Evolutionary conservation across 2,113 vertebrate species (phyloP), one percentile per base, ranked within the genome.

Genomic region (Chaetorhynchus papuensis): DNA sequence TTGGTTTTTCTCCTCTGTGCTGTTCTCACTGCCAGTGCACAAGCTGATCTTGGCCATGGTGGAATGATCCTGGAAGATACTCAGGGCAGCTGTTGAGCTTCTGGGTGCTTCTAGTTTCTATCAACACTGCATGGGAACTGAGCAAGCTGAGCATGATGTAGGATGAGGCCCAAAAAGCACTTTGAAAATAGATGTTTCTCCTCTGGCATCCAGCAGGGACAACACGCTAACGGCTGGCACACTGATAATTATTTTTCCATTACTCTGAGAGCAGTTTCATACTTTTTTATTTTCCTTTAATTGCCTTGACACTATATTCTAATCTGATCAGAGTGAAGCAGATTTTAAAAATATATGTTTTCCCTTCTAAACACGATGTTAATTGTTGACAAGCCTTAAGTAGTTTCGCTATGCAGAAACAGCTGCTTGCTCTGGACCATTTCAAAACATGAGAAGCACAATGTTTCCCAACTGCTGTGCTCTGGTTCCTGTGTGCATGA

Each of bases 201-300:
- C 72, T 76, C 74, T 68, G 72, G 80, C 42, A 74, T 54, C 83
- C 83, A 84, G 72, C 83, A 87, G 83, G 72, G 69, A 78, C 27
- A 42, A 47, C 39, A 66, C 0, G 2, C 72, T 49, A 84, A 52
- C 0, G 1, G 72, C 59, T 74, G 89, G 68, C 49, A 45, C 56
- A 69, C 31, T 89, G 65, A 57, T 80, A 95, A 97, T 77, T 93
- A 94, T 91, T 96, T 94, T 89, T 93, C 89, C 89, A 91, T 96
- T 94, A 85, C 65, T 71, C 64, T 74, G 79, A 91, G 52, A 91
- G 61, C 69, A 91, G 70, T 75, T 90, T 89, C 78, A 91, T 85
- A 50, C 53, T 90, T 96, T 64, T 89, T 89, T 87, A 91, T 91
- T 94, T 94, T 89, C 69, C 65, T 79, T 45, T 89, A 91, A 87